Conservation (phyloP, 2,888 invertebrate genomes). For the Torymus tubicola region DNA sequence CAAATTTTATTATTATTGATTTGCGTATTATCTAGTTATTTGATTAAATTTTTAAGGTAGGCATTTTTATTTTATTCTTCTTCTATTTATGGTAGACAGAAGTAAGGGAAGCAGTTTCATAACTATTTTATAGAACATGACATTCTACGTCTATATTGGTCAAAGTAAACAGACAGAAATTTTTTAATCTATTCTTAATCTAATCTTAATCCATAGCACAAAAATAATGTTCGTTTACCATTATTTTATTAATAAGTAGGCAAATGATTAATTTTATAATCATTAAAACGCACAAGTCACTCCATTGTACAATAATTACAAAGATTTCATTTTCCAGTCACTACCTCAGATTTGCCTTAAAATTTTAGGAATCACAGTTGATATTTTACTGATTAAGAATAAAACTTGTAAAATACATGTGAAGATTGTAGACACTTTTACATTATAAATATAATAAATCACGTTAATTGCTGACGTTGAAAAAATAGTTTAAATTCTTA, state of each 20-base stretch:
- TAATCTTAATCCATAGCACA: slow-evolving; percentile 43
- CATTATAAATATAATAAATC: slow-evolving; percentile 48
- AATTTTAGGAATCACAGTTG: slow-evolving; percentile 59
- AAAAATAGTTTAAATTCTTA: slow-evolving; percentile 42
- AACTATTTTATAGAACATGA: slow-evolving; percentile 45
- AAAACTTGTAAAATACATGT: slow-evolving; percentile 45
- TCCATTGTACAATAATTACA: slow-evolving; percentile 59
- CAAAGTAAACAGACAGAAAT: slow-evolving; percentile 45
- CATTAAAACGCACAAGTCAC: slow-evolving; percentile 50
- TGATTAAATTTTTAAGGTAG: slow-evolving; percentile 41
- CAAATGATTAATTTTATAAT: slow-evolving; percentile 50
- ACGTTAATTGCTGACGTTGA: slow-evolving; percentile 17
- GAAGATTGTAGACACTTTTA: slow-evolving; percentile 43
- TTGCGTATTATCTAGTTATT: slow-evolving; percentile 28
- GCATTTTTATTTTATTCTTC: slow-evolving; percentile 33
- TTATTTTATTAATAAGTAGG: slow-evolving; percentile 49
- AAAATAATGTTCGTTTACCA: slow-evolving; percentile 50
- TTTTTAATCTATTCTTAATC: slow-evolving; percentile 42
- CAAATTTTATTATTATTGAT: slow-evolving; percentile 44
- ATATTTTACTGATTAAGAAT: slow-evolving; percentile 52
- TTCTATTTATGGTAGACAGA: slow-evolving; percentile 46
- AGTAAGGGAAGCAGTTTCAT: slow-evolving; percentile 50
- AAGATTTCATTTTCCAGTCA: slow-evolving; percentile 45
- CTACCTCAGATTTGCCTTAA: slow-evolving; percentile 54
- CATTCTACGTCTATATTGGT: slow-evolving; percentile 44